Percentiles rank a stretch among this genome's conserved stretches.
Evolutionary conservation across 2,797 vertebrate species (phyloP).

Genomic region (Tangara arthus): DNA sequence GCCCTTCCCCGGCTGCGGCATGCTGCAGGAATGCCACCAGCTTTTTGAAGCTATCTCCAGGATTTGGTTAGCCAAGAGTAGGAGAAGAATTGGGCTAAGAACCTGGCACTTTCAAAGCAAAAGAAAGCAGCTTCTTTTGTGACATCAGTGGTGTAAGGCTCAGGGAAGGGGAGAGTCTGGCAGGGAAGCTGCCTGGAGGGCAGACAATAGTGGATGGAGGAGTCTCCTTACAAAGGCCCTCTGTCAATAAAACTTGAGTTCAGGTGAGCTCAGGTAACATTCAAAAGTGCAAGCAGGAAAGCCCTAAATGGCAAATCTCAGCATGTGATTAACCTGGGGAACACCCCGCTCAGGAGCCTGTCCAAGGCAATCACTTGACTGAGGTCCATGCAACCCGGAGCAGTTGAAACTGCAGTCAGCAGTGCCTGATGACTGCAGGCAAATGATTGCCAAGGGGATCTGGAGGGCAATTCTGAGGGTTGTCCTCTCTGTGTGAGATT

Average conservation of each 20-base stretch:
- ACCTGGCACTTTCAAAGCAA: neutral
- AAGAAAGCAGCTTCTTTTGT: neutral
- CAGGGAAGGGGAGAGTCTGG: neutral
- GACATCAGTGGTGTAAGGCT: neutral
- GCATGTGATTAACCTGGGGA: neutral
- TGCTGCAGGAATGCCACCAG: neutral
- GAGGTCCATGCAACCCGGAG: fast-evolving
- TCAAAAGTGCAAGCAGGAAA: neutral
- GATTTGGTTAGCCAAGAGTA: neutral
- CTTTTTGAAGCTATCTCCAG: neutral
- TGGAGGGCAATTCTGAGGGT: neutral
- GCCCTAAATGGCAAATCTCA: neutral
- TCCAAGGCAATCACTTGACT: neutral
- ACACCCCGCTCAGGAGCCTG: neutral
- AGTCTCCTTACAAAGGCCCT: neutral
- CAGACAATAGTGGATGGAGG: neutral
- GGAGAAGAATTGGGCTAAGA: neutral
- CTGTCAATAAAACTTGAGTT: neutral
- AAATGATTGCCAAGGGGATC: neutral
- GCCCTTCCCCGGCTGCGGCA: neutral
- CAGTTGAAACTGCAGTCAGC: neutral
- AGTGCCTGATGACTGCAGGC: neutral
- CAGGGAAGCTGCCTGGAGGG: neutral
- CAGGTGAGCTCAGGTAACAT: neutral
- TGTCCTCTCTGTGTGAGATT: neutral